Evolutionary conservation across 2,113 vertebrate species (phyloP).

Genomic region (Notiomystis cincta): DNA sequence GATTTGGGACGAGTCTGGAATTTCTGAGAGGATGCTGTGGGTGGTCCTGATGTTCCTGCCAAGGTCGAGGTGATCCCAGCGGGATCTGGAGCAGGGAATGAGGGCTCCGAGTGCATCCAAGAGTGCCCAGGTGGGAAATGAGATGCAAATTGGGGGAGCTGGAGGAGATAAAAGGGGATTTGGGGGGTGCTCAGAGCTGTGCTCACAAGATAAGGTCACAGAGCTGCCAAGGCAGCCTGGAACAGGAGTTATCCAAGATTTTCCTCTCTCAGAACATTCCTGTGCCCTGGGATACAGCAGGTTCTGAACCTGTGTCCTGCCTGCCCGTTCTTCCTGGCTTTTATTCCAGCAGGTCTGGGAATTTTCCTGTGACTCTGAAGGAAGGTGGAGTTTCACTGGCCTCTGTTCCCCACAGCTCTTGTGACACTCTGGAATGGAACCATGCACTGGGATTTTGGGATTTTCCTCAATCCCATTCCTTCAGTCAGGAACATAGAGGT

Average conservation of each 20-base stretch:
- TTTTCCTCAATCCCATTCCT: not conserved
- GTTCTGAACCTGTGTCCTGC: not conserved
- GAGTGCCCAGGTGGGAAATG: not conserved
- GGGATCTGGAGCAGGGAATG: not conserved
- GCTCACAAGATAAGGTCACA: not conserved
- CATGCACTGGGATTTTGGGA: accelerated
- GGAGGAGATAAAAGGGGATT: not conserved
- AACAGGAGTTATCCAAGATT: not conserved
- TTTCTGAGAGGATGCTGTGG: not conserved
- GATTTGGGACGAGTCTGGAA: not conserved
- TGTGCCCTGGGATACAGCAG: not conserved
- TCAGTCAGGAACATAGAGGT: not conserved
- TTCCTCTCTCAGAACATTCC: not conserved
- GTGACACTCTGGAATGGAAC: not conserved
- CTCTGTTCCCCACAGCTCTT: not conserved
- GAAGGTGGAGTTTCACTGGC: not conserved
- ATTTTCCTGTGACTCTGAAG: not conserved
- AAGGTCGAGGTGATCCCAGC: not conserved
- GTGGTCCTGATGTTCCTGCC: not conserved
- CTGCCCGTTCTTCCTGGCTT: not conserved
- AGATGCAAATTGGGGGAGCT: not conserved
- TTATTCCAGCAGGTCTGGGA: not conserved
- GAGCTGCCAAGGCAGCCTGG: not conserved
- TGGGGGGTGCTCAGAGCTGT: not conserved
- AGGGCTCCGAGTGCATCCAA: not conserved